These are phyloP conservation scores for Callyntrura guangdongensis DNA, from an alignment of 2,888 invertebrate species.

Conservation along the genomic window DNA sequence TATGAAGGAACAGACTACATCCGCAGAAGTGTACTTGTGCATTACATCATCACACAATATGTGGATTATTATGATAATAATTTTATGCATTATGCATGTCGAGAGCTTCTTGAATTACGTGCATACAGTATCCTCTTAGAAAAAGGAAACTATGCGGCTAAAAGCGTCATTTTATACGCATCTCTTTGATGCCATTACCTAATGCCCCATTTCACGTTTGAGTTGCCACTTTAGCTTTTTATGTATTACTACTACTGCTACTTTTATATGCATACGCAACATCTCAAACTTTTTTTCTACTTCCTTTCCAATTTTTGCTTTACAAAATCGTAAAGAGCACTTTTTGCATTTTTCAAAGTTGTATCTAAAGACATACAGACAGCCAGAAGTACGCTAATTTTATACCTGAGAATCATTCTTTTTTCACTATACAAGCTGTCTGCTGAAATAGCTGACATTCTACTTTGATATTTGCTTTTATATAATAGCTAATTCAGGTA, in stretches of 20 bases:
- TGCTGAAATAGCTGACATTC: no score
- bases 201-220: slow-evolving; percentile 78
- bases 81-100: slow-evolving; percentile 78
- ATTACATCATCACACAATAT: slow-evolving; percentile 65
- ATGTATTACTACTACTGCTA: background rate
- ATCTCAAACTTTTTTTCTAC: background rate
- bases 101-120: slow-evolving; percentile 76
- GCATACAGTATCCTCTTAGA: slow-evolving; percentile 53
- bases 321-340: background rate
- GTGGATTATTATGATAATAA: slow-evolving; percentile 77
- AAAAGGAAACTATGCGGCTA: slow-evolving; percentile 76
- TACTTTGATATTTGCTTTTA: no score
- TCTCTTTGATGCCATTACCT: slow-evolving; percentile 73
- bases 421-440: background rate
- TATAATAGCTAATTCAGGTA: no score
- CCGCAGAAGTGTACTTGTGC: slow-evolving; percentile 62
- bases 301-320: slow-evolving; percentile 5
- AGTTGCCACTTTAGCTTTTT: slow-evolving; percentile 50
- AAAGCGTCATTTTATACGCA: slow-evolving; percentile 73
- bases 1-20: slow-evolving; percentile 64
- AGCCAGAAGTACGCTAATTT: no score
- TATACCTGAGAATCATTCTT: background rate
- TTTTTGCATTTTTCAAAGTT: slow-evolving; percentile 33
- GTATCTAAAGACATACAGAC: no score
- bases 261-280: background rate